phyloP scores from a whole-genome alignment of 2,113 vertebrate species.

The Suricata suricatta region DNA sequence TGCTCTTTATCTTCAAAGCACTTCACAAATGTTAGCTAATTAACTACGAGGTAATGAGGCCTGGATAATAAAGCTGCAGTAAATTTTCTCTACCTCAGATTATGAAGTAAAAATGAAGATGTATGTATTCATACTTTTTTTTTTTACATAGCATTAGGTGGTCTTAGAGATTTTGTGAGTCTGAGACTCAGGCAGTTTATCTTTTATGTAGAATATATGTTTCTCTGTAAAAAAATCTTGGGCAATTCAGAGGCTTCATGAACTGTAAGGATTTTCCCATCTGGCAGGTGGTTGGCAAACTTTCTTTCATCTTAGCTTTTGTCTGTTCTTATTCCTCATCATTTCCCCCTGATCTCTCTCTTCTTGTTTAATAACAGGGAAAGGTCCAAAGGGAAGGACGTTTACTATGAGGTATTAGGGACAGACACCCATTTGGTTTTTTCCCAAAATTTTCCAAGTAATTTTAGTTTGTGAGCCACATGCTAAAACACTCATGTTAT shows the following conservation, averaged over 20 bases:
- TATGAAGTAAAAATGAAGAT: constrained; percentile 65
- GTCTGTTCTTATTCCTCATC: constrained; percentile 17
- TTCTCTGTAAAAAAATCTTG: constrained; percentile 25
- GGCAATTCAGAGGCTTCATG: neutral
- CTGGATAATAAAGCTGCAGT: constrained; percentile 57
- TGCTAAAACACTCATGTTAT: neutral
- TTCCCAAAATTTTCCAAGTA: neutral
- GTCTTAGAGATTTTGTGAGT: constrained; percentile 48
- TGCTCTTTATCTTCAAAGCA: constrained; percentile 79
- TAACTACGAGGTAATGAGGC: constrained; percentile 66
- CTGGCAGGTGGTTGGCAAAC: constrained; percentile 55
- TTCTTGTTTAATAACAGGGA: constrained; percentile 9
- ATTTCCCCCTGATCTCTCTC: constrained; percentile 20
- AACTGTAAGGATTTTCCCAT: constrained; percentile 28
- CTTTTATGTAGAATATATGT: neutral
- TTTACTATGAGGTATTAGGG: constrained; percentile 18
- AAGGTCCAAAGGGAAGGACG: neutral
- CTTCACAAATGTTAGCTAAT: constrained; percentile 78
- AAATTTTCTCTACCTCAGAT: constrained; percentile 50
- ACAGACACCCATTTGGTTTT: neutral
- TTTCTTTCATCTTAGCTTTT: constrained; percentile 41
- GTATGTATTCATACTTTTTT: constrained; percentile 45
- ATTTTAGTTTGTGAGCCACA: neutral
- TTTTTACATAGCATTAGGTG: constrained; percentile 39
- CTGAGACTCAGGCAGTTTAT: constrained; percentile 19